Evolutionary conservation across 2,888 invertebrate genomes (phyloP).

Genomic region (Thumatha senex): DNA sequence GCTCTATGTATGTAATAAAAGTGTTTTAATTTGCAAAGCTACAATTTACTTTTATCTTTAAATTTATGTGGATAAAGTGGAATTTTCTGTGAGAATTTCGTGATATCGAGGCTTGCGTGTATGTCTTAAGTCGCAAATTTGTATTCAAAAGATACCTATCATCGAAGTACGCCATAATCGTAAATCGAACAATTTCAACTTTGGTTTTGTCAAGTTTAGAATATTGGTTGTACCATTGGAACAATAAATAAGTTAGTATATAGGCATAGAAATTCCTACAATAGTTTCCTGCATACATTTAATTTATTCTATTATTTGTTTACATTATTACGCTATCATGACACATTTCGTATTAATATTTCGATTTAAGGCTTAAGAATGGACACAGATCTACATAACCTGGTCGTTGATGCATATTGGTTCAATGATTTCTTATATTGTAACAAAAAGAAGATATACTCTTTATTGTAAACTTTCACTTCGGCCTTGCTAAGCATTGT

Average conservation of each 20-base stretch:
- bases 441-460: neutral
- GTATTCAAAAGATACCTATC: constrained; percentile 75
- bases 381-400: constrained; percentile 1
- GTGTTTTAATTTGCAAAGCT: constrained; percentile 13
- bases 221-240: constrained; percentile 51
- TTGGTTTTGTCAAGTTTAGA: constrained; percentile 68
- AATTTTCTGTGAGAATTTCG: constrained; percentile 20
- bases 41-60: constrained; percentile 20
- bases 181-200: constrained; percentile 77
- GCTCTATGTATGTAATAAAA: constrained; percentile 48
- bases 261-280: constrained; percentile 30
- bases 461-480: too few relatives aligned
- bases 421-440: neutral
- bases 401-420: neutral
- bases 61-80: constrained; percentile 10
- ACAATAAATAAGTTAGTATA: constrained; percentile 44
- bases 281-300: neutral
- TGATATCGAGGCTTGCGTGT: constrained; percentile 53
- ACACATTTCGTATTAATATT: constrained; percentile 9
- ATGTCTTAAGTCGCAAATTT: constrained; percentile 62
- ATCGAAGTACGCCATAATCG: constrained; percentile 71
- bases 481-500: too few relatives aligned
- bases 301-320: constrained; percentile 20
- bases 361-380: constrained; percentile 3
- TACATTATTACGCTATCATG: constrained; percentile 20